A percentile compares a stretch with the other conserved stretches of the same genome.
phyloP scores from a whole-genome alignment of 2,113 vertebrate genomes.

The Puma concolor region DNA sequence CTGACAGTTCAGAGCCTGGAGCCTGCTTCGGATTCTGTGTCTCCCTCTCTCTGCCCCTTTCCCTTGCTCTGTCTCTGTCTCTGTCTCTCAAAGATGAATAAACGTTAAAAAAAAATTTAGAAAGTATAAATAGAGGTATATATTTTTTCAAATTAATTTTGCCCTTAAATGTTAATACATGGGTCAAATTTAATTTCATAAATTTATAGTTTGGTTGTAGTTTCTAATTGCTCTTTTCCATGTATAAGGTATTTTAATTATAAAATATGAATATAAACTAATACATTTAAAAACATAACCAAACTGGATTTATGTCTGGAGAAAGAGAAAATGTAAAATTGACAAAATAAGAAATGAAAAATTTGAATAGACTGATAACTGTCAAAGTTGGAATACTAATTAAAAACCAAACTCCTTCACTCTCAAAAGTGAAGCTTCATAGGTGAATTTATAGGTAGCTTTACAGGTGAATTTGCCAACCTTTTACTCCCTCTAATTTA shows the following conservation, averaged over 20 bases:
- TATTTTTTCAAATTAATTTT: not conserved
- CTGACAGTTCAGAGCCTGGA: no score
- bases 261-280: not conserved
- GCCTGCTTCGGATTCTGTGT: no score
- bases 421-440: not conserved
- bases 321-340: conserved; percentile 38
- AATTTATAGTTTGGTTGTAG: conserved; percentile 2
- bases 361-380: not conserved
- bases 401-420: not conserved
- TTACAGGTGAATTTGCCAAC: not conserved
- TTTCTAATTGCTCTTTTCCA: not conserved
- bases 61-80: no score
- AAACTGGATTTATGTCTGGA: conserved; percentile 7
- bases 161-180: not conserved
- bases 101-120: no score
- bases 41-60: no score
- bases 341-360: not conserved
- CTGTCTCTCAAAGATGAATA: no score
- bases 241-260: conserved; percentile 12
- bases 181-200: not conserved
- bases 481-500: not conserved
- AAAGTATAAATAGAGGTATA: not conserved
- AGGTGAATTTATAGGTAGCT: not conserved
- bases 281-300: not conserved
- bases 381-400: not conserved